phyloP scores from a whole-genome alignment of 2,113 vertebrate species.

The Oceanites oceanicus region DNA sequence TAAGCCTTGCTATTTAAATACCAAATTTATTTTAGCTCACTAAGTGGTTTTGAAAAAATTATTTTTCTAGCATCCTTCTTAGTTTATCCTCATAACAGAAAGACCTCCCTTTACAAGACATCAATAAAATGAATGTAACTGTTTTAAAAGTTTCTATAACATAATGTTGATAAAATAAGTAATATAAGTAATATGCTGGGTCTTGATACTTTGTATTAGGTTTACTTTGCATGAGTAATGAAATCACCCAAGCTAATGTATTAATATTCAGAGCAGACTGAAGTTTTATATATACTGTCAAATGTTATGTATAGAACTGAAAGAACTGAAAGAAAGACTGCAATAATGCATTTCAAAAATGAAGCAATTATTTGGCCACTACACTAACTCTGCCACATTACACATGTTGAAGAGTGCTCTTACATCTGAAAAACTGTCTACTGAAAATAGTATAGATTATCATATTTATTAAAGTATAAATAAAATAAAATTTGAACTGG shows the following conservation, averaged over 20 bases:
- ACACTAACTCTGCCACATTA: background rate
- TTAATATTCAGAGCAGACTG: background rate
- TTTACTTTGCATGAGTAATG: background rate
- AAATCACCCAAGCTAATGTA: background rate
- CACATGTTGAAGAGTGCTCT: background rate
- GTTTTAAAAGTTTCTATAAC: background rate
- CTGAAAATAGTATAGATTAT: background rate
- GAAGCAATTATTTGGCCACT: background rate
- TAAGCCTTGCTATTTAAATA: background rate
- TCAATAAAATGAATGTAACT: background rate
- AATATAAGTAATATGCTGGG: background rate
- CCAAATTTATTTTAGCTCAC: background rate
- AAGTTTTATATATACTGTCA: background rate
- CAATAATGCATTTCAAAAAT: background rate
- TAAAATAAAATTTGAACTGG: background rate
- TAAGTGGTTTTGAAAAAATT: background rate
- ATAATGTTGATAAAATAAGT: background rate
- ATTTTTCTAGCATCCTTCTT: background rate
- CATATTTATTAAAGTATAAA: background rate
- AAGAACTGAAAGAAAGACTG: background rate
- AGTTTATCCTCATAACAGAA: background rate
- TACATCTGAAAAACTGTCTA: background rate
- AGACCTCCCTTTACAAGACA: background rate
- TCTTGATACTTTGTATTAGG: background rate
- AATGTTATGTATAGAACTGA: background rate